Percentiles rank a stretch among this genome's conserved stretches.
phyloP scores from a whole-genome alignment of 2,113 vertebrate species.

The Tiliqua scincoides region DNA sequence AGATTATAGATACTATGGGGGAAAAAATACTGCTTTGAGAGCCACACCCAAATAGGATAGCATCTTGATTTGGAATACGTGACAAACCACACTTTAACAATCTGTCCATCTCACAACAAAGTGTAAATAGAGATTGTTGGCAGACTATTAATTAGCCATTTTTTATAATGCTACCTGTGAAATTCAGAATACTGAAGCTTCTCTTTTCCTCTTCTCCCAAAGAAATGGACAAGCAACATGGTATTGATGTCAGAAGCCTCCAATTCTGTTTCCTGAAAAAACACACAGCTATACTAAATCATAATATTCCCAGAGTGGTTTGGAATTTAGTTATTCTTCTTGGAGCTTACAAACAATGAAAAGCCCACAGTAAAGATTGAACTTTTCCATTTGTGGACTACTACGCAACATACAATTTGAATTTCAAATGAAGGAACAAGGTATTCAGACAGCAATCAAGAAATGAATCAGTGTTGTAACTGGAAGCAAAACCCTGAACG shows the following conservation, averaged over 20 bases:
- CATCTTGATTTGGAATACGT: background rate
- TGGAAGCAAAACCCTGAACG: background rate
- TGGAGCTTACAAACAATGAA: conserved; percentile 1
- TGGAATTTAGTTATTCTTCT: conserved; percentile 27
- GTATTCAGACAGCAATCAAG: background rate
- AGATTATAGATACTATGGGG: background rate
- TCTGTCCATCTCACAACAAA: background rate
- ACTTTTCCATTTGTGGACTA: background rate
- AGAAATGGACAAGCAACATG: conserved; percentile 90
- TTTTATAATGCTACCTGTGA: conserved; percentile 79
- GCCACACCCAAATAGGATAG: background rate
- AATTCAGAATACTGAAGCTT: conserved; percentile 92
- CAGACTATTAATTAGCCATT: background rate
- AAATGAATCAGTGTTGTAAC: background rate
- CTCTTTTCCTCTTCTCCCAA: conserved; percentile 86
- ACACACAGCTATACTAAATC: conserved; percentile 7
- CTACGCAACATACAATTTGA: background rate
- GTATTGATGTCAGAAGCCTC: conserved; percentile 81
- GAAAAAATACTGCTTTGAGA: background rate
- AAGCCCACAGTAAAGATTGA: conserved; percentile 12
- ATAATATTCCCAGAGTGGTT: conserved; percentile 20
- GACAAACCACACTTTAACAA: background rate
- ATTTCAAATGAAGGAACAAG: background rate
- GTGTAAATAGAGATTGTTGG: background rate
- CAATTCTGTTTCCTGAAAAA: conserved; percentile 68